Evolutionary conservation across 2,113 vertebrate genomes (phyloP).

Genomic region (Acrocephalus kingi): DNA sequence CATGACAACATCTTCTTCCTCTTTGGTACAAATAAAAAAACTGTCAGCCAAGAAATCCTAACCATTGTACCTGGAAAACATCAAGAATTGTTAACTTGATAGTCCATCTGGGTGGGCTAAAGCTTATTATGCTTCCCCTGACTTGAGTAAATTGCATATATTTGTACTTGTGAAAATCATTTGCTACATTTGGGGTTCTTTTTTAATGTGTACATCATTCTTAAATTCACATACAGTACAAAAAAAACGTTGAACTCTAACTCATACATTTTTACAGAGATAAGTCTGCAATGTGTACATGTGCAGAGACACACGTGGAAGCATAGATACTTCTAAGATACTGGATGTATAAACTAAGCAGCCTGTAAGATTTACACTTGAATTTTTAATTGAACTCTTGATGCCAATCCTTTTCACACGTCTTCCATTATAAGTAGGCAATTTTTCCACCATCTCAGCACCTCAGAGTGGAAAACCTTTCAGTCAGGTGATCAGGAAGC

Average conservation of each 20-base stretch:
- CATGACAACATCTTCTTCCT: neutral
- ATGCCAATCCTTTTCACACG: neutral
- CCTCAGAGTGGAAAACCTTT: neutral
- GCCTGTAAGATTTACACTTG: neutral
- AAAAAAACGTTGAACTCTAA: neutral
- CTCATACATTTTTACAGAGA: neutral
- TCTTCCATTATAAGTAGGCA: neutral
- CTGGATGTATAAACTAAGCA: neutral
- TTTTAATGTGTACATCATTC: neutral
- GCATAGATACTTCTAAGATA: neutral
- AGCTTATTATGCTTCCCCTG: neutral
- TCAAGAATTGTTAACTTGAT: neutral
- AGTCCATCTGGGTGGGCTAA: neutral
- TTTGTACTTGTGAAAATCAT: neutral
- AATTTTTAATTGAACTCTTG: neutral
- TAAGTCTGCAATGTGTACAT: neutral
- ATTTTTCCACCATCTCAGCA: neutral
- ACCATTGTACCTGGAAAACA: neutral
- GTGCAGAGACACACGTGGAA: rapidly evolving
- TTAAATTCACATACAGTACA: neutral
- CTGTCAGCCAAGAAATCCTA: neutral
- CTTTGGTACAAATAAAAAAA: neutral
- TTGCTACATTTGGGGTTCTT: neutral
- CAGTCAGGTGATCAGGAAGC: neutral
- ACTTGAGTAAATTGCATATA: neutral